A percentile compares a stretch with the other conserved stretches of the same genome.
phyloP scores from a whole-genome alignment of 2,888 invertebrate genomes.

The Resseliella maxima region DNA sequence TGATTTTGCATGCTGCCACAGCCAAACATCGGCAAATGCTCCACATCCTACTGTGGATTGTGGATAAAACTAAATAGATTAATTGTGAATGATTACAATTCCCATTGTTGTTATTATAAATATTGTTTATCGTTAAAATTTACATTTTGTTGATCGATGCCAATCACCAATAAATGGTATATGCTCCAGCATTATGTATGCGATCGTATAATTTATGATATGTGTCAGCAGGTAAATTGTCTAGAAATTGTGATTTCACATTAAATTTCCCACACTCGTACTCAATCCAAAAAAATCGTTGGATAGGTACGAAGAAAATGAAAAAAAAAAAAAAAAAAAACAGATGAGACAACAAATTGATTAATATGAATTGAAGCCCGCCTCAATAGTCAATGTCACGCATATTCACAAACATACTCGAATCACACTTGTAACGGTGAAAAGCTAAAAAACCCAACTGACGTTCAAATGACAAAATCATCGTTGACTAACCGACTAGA shows the following conservation, averaged over 20 bases:
- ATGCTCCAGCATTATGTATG: background rate
- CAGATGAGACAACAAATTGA: no score
- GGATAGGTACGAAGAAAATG: no score
- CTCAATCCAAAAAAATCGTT: no score
- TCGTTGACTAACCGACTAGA: background rate
- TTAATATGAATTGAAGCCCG: no score
- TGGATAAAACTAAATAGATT: background rate
- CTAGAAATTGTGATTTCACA: no score
- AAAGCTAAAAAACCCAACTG: slow-evolving; percentile 37
- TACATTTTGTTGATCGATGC: slow-evolving; percentile 69
- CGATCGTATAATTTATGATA: no score
- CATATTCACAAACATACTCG: background rate
- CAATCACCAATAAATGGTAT: slow-evolving; percentile 60
- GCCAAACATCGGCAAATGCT: slow-evolving; percentile 78
- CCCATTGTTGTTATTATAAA: no score
- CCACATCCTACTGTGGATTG: slow-evolving; percentile 72
- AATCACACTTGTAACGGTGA: background rate
- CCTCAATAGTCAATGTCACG: background rate
- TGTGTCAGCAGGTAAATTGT: no score
- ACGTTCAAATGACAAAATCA: background rate
- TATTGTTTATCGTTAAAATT: background rate
- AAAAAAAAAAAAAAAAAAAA: no score
- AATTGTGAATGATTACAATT: no score
- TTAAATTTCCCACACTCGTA: no score
- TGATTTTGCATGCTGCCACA: slow-evolving; percentile 75